phyloP scores from a whole-genome alignment of 2,113 vertebrate species.

The Anoplopoma fimbria region DNA sequence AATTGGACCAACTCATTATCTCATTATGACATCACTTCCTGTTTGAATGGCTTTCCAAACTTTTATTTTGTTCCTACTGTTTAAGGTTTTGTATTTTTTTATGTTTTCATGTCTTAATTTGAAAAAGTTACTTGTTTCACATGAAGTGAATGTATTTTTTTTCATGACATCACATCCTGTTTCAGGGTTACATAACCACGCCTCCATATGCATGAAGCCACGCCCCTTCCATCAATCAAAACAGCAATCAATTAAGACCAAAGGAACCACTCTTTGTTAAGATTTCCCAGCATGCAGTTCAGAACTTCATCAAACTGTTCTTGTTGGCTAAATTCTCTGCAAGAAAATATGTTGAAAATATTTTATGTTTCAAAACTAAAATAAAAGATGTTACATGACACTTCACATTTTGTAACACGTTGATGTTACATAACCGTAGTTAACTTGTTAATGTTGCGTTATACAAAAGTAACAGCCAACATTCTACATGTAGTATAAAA shows the following conservation, averaged over 20 bases:
- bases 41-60: slow-evolving; percentile 10
- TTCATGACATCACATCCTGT: background rate
- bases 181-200: background rate
- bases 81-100: background rate
- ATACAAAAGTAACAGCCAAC: too few relatives aligned
- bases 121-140: background rate
- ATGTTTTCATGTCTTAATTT: background rate
- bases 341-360: too few relatives aligned
- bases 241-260: background rate
- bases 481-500: background rate
- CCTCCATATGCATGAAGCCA: background rate
- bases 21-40: slow-evolving; percentile 44
- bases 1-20: slow-evolving; percentile 40
- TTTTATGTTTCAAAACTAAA: too few relatives aligned
- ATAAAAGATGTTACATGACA: too few relatives aligned
- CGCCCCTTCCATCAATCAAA: background rate
- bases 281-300: background rate
- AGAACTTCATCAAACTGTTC: background rate
- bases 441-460: too few relatives aligned
- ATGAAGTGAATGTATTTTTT: background rate
- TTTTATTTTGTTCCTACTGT: background rate
- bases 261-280: background rate
- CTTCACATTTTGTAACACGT: too few relatives aligned
- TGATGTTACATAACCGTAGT: too few relatives aligned
- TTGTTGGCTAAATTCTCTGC: background rate